Evolutionary conservation across 2,113 vertebrate genomes (phyloP), one percentile per base, ranked within the genome.

Genomic region (Zapornia atra): DNA sequence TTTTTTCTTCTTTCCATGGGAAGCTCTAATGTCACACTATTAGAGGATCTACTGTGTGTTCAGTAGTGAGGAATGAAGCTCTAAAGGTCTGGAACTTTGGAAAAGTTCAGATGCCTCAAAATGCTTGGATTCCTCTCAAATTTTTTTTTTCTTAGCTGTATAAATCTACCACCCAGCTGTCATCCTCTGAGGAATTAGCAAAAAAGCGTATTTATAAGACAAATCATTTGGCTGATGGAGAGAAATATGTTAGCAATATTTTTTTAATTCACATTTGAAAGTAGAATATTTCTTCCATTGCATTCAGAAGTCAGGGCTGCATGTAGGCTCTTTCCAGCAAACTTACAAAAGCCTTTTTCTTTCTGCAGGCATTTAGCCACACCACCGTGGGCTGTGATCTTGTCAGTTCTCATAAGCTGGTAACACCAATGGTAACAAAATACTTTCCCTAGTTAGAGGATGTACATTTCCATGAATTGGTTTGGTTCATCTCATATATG

Each of bases 261-360:
- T 95, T 92, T 94, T 92, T 94, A 65, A 94, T 95, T 97, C 94
- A 33, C 81, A 88, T 92, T 94, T 96, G 80, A 95, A 97, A 95
- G 96, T 38, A 83, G 96, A 88, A 28, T 94, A 88, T 95, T 97
- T 96, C 94, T 96, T 95, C 94, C 91, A 83, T 91, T 91, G 84
- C 94, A 95, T 81, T 69, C 44, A 93, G 65, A 87, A 97, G 77
- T 93, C 68, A 93, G 82, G 48, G 54, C 82, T 95, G 61, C 50
- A 64, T 88, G 92, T 86, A 80, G n/a, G 71, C 83, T 92, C 91
- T 76, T 97, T 97, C 94, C 96, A 97, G 63, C 46, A 83, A 46
- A 48, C 92, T 92, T 78, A 97, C 91, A 97, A 96, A 97, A 96
- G 94, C 59, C 94, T 96, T 96, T 96, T 97, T 97, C 96, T 97